These are phyloP conservation scores for Paradoxurus hermaphroditus DNA, from an alignment of 2,113 vertebrate genomes.

Conservation along the genomic window DNA sequence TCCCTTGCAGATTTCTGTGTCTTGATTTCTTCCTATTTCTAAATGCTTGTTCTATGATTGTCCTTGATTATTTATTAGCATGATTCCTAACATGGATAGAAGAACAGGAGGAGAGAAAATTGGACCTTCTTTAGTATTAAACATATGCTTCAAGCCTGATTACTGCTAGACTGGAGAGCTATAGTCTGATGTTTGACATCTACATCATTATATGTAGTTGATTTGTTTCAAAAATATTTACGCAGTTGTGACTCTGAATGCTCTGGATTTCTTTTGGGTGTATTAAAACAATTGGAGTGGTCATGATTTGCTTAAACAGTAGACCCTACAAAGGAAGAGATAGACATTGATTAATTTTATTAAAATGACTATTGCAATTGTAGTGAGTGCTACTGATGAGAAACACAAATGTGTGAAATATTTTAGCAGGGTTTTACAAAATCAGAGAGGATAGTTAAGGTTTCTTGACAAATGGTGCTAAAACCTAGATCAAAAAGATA, in stretches of 20 bases:
- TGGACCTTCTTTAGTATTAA: neutral
- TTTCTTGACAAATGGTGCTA: neutral
- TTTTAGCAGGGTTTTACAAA: neutral
- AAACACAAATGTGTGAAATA: neutral
- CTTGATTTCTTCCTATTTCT: neutral
- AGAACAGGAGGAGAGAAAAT: neutral
- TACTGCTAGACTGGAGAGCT: neutral
- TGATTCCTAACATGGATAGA: neutral
- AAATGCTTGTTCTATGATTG: neutral
- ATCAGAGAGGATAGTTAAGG: neutral
- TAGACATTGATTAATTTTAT: neutral
- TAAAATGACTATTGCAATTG: neutral
- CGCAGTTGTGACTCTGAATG: neutral
- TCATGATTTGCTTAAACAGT: neutral
- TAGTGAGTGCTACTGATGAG: neutral
- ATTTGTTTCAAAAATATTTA: neutral
- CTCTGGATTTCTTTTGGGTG: neutral
- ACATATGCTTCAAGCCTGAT: neutral
- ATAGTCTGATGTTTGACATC: neutral
- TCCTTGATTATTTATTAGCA: neutral
- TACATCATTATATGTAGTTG: neutral
- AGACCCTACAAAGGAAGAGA: neutral
- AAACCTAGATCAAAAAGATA: neutral
- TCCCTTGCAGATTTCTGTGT: neutral
- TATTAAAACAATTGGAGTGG: neutral